Conservation (phyloP, 2,888 invertebrate genomes). For the Flexamia atlantica region DNA sequence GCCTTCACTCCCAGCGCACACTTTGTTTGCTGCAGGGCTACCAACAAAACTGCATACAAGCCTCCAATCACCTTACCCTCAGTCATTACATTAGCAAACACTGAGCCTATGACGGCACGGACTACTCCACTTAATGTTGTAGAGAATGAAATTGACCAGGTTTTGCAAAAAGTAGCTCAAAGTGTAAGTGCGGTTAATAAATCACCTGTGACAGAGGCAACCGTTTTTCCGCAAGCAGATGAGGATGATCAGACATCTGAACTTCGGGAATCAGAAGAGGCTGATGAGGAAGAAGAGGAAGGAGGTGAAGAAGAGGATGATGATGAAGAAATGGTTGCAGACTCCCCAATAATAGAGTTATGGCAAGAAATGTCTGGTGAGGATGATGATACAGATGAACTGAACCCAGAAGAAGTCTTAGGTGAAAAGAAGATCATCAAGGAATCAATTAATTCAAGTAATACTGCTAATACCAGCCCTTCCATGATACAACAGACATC, state of each 20-base stretch:
- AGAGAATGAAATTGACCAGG: constrained; percentile 59
- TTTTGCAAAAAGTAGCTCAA: constrained; percentile 52
- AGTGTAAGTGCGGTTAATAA: constrained; percentile 46
- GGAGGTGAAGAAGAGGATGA: constrained; percentile 36
- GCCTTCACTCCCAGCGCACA: constrained; percentile 74
- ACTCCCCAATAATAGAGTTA: constrained; percentile 47
- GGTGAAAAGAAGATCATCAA: not conserved
- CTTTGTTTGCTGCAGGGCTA: constrained; percentile 73
- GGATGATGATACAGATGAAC: constrained; percentile 46
- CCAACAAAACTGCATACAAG: constrained; percentile 36
- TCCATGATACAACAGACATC: not conserved
- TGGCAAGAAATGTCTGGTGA: constrained; percentile 43
- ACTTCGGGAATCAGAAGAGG: constrained; percentile 17
- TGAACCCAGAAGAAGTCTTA: not conserved
- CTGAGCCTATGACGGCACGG: constrained; percentile 13
- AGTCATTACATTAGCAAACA: not conserved
- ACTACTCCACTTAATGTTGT: constrained; percentile 22
- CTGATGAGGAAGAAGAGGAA: constrained; percentile 25
- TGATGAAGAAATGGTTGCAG: constrained; percentile 52
- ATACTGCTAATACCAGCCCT: not conserved
- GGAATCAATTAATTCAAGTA: not conserved
- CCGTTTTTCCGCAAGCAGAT: not conserved
- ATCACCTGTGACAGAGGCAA: constrained; percentile 25
- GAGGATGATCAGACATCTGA: not conserved
- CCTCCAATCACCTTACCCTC: constrained; percentile 22